These are phyloP conservation scores for Myotis brandtii DNA, from an alignment of 2,113 vertebrate genomes.

Conservation along the genomic window DNA sequence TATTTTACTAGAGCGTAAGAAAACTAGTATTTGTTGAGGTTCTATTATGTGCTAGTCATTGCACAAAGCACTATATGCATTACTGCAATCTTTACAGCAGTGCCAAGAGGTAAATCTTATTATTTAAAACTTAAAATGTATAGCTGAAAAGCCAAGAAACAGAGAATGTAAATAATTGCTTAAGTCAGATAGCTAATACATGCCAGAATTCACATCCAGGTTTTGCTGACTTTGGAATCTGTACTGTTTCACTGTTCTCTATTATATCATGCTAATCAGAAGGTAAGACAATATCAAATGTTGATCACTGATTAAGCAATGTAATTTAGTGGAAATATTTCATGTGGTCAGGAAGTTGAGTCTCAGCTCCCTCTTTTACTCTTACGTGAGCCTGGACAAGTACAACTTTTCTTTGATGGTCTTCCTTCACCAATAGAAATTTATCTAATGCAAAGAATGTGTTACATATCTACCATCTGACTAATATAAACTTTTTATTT, in stretches of 20 bases:
- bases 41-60: background rate
- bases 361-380: background rate
- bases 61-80: background rate
- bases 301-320: background rate
- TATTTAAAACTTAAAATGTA: background rate
- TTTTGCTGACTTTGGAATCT: background rate
- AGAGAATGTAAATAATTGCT: background rate
- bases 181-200: background rate
- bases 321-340: background rate
- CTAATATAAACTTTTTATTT: background rate
- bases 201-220: background rate
- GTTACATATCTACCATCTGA: background rate
- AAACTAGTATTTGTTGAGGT: background rate
- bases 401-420: background rate
- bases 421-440: background rate
- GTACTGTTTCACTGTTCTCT: background rate
- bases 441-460: background rate
- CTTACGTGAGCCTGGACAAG: background rate
- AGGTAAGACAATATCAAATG: background rate
- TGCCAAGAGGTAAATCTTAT: background rate
- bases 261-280: background rate
- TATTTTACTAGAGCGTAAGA: background rate
- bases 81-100: background rate
- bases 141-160: background rate
- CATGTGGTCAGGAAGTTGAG: background rate